Percentiles rank a stretch among this genome's conserved stretches.
Evolutionary conservation across 2,113 vertebrate genomes (phyloP).

Genomic region (Rhinopomastus cyanomelas): DNA sequence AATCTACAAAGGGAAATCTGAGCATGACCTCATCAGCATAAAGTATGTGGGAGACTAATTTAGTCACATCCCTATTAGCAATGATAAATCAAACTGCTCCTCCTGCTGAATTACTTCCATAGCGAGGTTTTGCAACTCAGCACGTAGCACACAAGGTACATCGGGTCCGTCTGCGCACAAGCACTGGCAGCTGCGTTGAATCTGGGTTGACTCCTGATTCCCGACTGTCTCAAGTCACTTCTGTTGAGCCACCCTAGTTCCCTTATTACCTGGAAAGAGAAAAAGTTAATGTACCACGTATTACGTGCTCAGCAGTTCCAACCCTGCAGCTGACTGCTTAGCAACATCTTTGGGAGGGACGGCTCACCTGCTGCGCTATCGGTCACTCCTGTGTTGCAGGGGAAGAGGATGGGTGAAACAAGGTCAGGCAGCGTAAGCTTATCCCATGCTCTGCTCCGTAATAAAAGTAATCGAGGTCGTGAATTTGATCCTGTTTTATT

Average conservation of each 20-base stretch:
- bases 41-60: slow-evolving; percentile 61
- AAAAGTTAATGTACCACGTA: background rate
- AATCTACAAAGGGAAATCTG: slow-evolving; percentile 56
- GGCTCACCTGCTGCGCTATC: slow-evolving; percentile 31
- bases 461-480: slow-evolving; percentile 48
- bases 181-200: background rate
- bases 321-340: slow-evolving; percentile 37
- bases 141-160: background rate
- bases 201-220: background rate
- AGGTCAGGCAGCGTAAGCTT: slow-evolving; percentile 21
- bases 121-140: slow-evolving; percentile 32
- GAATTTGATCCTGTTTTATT: slow-evolving; percentile 41
- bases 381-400: background rate
- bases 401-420: background rate
- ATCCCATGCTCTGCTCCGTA: background rate
- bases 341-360: slow-evolving; percentile 17
- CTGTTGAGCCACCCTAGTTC: background rate
- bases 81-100: slow-evolving; percentile 66
- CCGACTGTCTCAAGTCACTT: background rate
- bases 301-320: slow-evolving; percentile 33
- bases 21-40: slow-evolving; percentile 51
- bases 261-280: background rate
- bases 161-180: background rate
- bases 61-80: slow-evolving; percentile 52
- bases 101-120: slow-evolving; percentile 35